Percentiles rank a stretch among this genome's conserved stretches.
phyloP scores from a whole-genome alignment of 2,888 invertebrate species.

The Orthonychiurus folsomi region DNA sequence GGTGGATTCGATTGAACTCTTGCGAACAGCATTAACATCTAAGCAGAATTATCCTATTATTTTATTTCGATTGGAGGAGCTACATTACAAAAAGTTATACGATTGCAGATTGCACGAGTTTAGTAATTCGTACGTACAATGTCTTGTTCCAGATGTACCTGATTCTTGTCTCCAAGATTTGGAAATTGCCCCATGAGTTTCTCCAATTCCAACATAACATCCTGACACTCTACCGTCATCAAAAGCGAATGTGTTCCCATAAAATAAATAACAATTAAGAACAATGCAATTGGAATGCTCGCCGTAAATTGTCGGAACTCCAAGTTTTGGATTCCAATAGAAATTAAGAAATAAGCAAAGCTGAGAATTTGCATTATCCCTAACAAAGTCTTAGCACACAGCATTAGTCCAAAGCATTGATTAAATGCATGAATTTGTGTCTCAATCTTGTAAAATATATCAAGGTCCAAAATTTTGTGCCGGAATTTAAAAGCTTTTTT shows the following conservation, averaged over 20 bases:
- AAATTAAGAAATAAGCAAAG: background rate
- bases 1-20: background rate
- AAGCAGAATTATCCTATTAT: too few species aligned
- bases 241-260: background rate
- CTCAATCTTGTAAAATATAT: background rate
- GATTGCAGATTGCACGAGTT: too few species aligned
- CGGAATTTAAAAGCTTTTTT: background rate
- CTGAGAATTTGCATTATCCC: background rate
- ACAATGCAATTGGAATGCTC: background rate
- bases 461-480: background rate
- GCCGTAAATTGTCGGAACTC: background rate
- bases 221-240: background rate
- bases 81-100: too few species aligned
- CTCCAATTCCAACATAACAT: background rate
- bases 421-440: background rate
- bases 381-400: background rate
- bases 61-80: too few species aligned
- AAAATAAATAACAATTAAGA: background rate
- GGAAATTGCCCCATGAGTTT: background rate
- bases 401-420: background rate
- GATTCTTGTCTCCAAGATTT: background rate
- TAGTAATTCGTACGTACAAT: too few species aligned
- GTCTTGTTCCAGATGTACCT: too few species aligned
- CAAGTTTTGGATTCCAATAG: background rate
- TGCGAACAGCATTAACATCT: background rate